These are phyloP conservation scores for Diabrotica undecimpunctata DNA, from an alignment of 1,140 invertebrate genomes.

Conservation along the genomic window DNA sequence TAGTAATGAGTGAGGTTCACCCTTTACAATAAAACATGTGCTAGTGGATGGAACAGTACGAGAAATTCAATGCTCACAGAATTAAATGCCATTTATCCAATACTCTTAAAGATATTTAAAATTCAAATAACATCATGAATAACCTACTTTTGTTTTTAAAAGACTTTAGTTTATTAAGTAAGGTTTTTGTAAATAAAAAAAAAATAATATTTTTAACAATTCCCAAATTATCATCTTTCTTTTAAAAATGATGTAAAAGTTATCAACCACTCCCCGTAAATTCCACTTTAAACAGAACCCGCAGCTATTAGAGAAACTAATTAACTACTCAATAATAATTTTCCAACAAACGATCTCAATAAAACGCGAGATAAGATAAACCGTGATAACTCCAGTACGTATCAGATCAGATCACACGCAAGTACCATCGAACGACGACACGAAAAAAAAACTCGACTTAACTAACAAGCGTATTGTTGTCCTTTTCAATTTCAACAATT, in stretches of 20 bases:
- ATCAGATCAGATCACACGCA: neutral
- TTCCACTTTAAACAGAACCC: neutral
- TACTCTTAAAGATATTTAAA: no score
- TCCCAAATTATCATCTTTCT: neutral
- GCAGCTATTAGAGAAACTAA: neutral
- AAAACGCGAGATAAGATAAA: neutral
- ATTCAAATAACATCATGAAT: no score
- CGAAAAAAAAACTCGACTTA: neutral
- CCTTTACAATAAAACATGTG: no score
- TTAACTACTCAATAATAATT: neutral
- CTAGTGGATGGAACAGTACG: no score
- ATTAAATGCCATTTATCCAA: no score
- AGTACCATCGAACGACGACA: neutral
- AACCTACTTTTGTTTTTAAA: no score
- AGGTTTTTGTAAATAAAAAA: no score
- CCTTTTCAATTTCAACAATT: constrained; percentile 19
- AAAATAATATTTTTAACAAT: neutral
- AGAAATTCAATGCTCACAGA: no score
- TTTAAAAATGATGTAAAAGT: neutral
- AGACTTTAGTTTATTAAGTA: no score
- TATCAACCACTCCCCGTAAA: neutral
- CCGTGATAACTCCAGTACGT: neutral
- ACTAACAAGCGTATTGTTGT: constrained; percentile 3
- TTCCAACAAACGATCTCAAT: neutral
- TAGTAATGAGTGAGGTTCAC: no score